Base-by-base conservation (phyloP, 2,797 vertebrate genomes). In the Todus mexicanus region DNA sequence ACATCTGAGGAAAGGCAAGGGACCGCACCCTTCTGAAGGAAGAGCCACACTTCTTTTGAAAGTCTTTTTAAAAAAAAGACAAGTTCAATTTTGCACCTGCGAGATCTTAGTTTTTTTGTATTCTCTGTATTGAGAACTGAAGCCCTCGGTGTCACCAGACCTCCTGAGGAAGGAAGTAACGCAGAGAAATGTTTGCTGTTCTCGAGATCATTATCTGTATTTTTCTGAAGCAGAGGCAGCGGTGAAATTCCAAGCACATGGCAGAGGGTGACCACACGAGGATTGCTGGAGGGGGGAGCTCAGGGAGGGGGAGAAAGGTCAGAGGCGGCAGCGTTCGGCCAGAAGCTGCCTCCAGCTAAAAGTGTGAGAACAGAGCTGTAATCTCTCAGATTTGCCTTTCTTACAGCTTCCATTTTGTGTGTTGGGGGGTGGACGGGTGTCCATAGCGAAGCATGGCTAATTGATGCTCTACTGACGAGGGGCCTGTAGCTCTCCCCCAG, bases 61-160 rank as follows among this genome's bases (percentile, higher is more conserved):
- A 96, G 97, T 97, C 95, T 97, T 96, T 97, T 96, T 96, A 81
- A 66, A 69, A 83, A 96, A 87, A 96, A 42, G 95, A 97, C 95
- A 96, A 98, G 97, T 98, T 98, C 97, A 94, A 96, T 96, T 97
- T 97, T 97, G 98, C 97, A 98, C 97, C 98, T 98, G 98, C 96
- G 56, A 97, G 97, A 97, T 97, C 97, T 97, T 96, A 97, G 96
- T 96, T 97, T 97, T 91, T 97, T 97, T 96, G 87, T 97, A 97
- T 97, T 96, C 95, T 97, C 96, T 95, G 88, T 92, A 94, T 96
- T 0, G 82, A 96, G 97, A 97, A 96, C 97, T 91, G 94, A 97
- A 97, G 96, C 96, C 97, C 97, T 97, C 90, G 37, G 95, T 95
- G 94, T 94, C 92, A 92, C 94, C 96, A 97, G 96, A 94, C 95